These are phyloP conservation scores for Myrmecophaga tridactyla DNA, from an alignment of 2,113 vertebrate species.

Conservation along the genomic window DNA sequence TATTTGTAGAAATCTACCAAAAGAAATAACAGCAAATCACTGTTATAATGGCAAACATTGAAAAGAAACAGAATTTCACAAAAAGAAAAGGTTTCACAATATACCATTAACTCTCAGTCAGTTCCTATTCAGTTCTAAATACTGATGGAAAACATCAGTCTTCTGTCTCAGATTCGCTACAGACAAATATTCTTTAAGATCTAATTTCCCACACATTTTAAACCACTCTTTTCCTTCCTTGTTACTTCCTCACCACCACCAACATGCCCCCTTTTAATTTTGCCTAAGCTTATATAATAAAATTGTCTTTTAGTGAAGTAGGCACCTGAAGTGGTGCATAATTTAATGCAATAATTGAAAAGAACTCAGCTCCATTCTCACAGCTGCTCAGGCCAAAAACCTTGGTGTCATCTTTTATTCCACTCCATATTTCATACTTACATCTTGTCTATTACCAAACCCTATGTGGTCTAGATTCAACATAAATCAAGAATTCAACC, in stretches of 20 bases:
- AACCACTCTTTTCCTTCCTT: background rate
- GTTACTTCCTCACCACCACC: too few relatives aligned
- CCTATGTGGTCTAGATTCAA: too few relatives aligned
- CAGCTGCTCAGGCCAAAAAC: background rate
- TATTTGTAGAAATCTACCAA: background rate
- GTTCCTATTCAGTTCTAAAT: background rate
- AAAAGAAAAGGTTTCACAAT: background rate
- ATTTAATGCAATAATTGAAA: background rate
- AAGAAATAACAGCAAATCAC: background rate
- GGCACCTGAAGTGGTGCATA: background rate
- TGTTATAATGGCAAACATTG: background rate
- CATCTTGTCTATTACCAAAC: background rate
- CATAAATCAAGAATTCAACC: background rate
- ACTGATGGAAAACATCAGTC: background rate
- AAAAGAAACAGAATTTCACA: background rate
- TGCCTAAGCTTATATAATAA: background rate
- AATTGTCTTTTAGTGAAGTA: background rate
- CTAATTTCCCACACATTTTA: background rate
- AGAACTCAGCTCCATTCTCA: background rate
- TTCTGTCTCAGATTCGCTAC: background rate
- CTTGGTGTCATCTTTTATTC: background rate
- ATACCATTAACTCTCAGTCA: background rate
- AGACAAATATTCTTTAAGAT: background rate
- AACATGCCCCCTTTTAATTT: too few relatives aligned
- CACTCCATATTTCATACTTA: background rate